These are phyloP conservation scores for Cephus rjabovi DNA, from an alignment of 2,888 invertebrate genomes.

Conservation along the genomic window DNA sequence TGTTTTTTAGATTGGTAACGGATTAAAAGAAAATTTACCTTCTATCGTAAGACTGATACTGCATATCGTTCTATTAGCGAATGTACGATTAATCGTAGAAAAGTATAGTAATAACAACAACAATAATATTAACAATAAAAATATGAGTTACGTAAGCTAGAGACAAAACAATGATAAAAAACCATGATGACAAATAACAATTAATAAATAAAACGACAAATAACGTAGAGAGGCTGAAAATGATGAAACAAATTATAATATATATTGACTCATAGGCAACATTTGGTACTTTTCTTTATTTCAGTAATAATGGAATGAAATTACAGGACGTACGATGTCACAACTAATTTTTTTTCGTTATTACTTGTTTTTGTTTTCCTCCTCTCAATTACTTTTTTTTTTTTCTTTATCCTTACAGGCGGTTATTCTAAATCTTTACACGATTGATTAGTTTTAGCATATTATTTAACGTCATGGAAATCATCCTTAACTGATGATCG, in stretches of 20 bases:
- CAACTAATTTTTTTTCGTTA: background rate
- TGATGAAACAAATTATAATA: constrained; percentile 14
- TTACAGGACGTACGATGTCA: constrained; percentile 56
- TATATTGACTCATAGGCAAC: background rate
- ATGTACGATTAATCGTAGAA: constrained; percentile 1
- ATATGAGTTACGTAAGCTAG: constrained; percentile 29
- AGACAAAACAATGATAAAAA: background rate
- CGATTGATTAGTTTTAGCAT: constrained; percentile 33
- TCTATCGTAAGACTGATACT: constrained; percentile 43
- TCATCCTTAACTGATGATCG: background rate
- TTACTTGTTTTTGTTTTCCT: too few species aligned
- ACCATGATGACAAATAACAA: constrained; percentile 10
- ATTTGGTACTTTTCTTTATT: constrained; percentile 50
- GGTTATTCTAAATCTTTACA: constrained; percentile 50
- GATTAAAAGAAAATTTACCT: background rate
- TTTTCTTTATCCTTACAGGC: constrained; percentile 32
- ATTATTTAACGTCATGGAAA: background rate
- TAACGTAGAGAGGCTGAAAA: constrained; percentile 22
- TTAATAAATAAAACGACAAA: constrained; percentile 16
- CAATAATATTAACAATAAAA: constrained; percentile 12
- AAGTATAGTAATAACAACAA: background rate
- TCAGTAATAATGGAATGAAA: constrained; percentile 56
- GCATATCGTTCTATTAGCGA: constrained; percentile 42
- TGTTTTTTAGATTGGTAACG: background rate
- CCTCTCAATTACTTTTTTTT: too few species aligned